Base-by-base conservation (phyloP, 2,797 vertebrate genomes). In the Gymnoscopelus braueri region DNA sequence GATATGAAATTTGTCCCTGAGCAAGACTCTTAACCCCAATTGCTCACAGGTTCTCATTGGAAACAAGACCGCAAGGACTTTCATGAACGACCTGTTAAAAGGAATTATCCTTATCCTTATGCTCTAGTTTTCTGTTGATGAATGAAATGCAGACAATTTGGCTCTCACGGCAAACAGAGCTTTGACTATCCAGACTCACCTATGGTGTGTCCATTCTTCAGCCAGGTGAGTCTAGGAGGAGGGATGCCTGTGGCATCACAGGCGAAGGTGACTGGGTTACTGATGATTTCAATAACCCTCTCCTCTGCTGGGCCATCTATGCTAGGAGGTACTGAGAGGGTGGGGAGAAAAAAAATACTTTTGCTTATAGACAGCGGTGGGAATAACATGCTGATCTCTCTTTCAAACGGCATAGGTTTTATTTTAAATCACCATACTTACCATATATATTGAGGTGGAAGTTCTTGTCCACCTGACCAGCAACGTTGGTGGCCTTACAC, bases 391-490 rank as follows among this genome's bases (percentile, higher is more conserved):
- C 13, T 50, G 49, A 12, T 5, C 26, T 12, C 53, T 10, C 13
- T 49, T 57, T 52, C 1, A 24, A 67, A 72, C 60, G 47, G 12
- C 11, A 32, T 5, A 8, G 9, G 47, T 2, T 3, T 1, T 2
- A 83, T 32, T 39, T 39, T 47, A 0, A 35, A 3, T n/a, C 1
- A 14, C 15, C 44, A 0, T 55, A 51, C 84, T 91, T 91, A 99
- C 98, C 96, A 77, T 97, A 93, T 85, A 99, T 92, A 83, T 95
- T 99, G 75, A 99, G 92, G 85, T 98, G 95, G 88, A 99, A 98
- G 92, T 94, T 96, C 91, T 98, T 99, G 90, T 97, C 96, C 90
- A 97, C 96, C 75, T 90, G 95, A 59, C 98, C 98, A 3, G 95
- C 98, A 86, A 98, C 89, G 84, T 99, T 99, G 82, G 93, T 94